Base-by-base conservation (phyloP, 1,140 invertebrate genomes). In the Temnothorax longispinosus region DNA sequence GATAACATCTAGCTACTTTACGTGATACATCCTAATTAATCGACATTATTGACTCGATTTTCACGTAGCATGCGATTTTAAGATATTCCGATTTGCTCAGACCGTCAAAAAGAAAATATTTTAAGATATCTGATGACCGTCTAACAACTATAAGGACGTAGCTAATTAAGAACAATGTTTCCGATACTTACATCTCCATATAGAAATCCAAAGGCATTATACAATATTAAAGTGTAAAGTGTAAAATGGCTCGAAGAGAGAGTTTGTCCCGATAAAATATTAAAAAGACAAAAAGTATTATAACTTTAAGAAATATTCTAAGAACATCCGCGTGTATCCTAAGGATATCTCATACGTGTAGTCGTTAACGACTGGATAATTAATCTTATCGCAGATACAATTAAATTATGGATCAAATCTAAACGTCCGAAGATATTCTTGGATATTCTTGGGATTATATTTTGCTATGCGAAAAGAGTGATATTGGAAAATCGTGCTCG, bases 381-480 rank as follows among this genome's bases (percentile, higher is more conserved):
- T 74, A 54, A 74, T 74, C 50, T 72, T 54, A 56, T 72, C 27
- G 69, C 44, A 18, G 8, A 8, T 74, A 52, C 27, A 47, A 15
- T 58, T 41, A 38, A 38, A 15, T 32, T 32, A 62, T 6, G 32
- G 5, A 77, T 77, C 7, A 47, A 27, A 44, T 27, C 15, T 15
- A 1, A 35, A 27, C 15, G 21, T 32, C 56, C 41, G 15, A 62
- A 77, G 41, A 77, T 54, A 41, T 54, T 6, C 18, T 11, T 47
- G 47, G 21, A 69, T 69, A 38, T 81, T 35, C 35, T 54, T 81
- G 35, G 56, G n/a, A 81, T n/a, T 69, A 69, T 81, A 69, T 69
- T 81, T 81, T 71, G 47, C 35, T 81, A 81, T 54, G n/a, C 41
- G 35, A 67, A 47, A 80, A 71, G 11, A 81, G 64, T 41, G 47